phyloP scores from a whole-genome alignment of 1,140 invertebrate genomes.

The Conopomorpha cramerella region DNA sequence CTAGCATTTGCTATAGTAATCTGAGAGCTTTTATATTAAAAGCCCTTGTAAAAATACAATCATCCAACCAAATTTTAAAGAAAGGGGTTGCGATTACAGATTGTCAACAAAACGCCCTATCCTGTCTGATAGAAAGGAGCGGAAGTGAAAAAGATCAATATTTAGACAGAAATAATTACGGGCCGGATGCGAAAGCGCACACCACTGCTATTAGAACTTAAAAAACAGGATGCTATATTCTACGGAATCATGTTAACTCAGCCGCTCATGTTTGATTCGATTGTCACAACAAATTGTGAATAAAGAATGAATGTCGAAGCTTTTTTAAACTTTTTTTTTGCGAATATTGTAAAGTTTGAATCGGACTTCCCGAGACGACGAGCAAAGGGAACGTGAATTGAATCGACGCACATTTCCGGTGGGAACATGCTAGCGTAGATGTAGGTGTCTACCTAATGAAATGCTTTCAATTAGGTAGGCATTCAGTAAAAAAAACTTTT shows the following conservation, averaged over 20 bases:
- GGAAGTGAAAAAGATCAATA: slow-evolving; percentile 51
- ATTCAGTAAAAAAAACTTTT: no score
- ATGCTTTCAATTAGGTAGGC: no score
- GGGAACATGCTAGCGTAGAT: no score
- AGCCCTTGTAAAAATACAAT: no score
- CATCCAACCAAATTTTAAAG: no score
- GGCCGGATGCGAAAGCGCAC: slow-evolving; percentile 38
- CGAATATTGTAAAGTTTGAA: slow-evolving; percentile 27
- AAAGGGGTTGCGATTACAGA: slow-evolving; percentile 19
- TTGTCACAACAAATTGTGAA: slow-evolving; percentile 30
- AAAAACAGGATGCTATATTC: slow-evolving; percentile 51
- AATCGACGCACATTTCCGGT: slow-evolving; percentile 33
- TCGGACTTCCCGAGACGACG: slow-evolving; percentile 33
- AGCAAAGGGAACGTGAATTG: slow-evolving; percentile 19
- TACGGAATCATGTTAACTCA: slow-evolving; percentile 39
- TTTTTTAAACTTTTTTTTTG: no score
- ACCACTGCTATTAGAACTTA: slow-evolving; percentile 41
- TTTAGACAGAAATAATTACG: slow-evolving; percentile 53
- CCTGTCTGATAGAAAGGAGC: slow-evolving; percentile 23
- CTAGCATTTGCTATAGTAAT: no score
- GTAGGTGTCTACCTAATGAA: no score
- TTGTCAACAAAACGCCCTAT: slow-evolving; percentile 33
- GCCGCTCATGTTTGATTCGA: slow-evolving; percentile 29
- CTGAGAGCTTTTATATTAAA: no score
- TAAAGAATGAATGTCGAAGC: slow-evolving; percentile 17